Percentiles rank a stretch among this genome's conserved stretches.
These are phyloP conservation scores for Gymnosoma rotundatum DNA, from an alignment of 2,888 invertebrate genomes.

Conservation along the genomic window DNA sequence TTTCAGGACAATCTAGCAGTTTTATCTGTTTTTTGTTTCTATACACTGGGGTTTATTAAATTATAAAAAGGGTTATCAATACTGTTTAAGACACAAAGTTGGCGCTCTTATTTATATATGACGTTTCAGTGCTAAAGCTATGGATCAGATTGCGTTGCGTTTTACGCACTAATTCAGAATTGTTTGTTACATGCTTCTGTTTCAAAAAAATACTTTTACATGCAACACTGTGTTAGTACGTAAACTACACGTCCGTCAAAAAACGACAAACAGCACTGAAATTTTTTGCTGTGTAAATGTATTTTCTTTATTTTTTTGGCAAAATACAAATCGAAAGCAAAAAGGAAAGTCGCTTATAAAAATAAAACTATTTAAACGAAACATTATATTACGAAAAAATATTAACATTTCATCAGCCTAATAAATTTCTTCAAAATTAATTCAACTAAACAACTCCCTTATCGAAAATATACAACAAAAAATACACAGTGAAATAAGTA, in stretches of 20 bases:
- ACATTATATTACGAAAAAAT: constrained; percentile 8
- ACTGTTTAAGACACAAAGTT: too few species aligned
- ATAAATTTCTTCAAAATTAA: neutral
- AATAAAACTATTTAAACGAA: constrained; percentile 1
- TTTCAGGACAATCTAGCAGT: too few species aligned
- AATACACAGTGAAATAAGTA: constrained; percentile 12
- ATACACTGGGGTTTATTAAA: too few species aligned
- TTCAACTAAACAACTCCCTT: constrained; percentile 13
- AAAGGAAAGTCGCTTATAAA: constrained; percentile 45
- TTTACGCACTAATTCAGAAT: too few species aligned
- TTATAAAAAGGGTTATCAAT: too few species aligned
- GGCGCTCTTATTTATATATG: too few species aligned
- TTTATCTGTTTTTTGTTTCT: too few species aligned
- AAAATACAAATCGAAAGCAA: constrained; percentile 57
- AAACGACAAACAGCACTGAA: constrained; percentile 53
- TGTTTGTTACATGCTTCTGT: too few species aligned
- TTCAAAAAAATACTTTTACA: neutral
- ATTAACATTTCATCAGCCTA: neutral
- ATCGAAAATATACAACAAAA: constrained; percentile 14
- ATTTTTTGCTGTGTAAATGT: constrained; percentile 66
- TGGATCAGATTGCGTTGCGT: too few species aligned
- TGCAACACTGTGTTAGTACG: constrained; percentile 38
- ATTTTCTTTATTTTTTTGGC: constrained; percentile 64
- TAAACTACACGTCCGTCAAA: constrained; percentile 34
- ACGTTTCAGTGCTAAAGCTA: too few species aligned